Base-by-base conservation (phyloP, 2,888 invertebrate species). In the Erebia palarica region DNA sequence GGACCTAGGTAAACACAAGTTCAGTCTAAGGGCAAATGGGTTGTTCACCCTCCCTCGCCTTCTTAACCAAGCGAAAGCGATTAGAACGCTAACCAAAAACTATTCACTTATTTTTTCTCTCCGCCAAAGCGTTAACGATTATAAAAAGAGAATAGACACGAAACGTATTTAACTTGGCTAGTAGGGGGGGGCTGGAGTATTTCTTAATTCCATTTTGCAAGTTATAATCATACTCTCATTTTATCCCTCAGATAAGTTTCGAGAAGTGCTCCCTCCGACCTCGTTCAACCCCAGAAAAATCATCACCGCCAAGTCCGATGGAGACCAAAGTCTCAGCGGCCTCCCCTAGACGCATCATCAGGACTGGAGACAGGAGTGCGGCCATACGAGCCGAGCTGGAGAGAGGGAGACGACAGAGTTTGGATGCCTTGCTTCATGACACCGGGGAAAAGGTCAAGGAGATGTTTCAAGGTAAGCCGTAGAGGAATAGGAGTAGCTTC, bases 391-490 rank as follows among this genome's bases (percentile, higher is more conserved):
- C 86, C 0, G 88, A 88, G 72, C 71, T 88, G 63, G 87, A 87
- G 71, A 79, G 78, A 18, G 84, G 84, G 71, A 90, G 96, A 65
- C 89, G 97, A 36, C 97, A 96, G 85, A 97, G 97, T 75, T 88
- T 97, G 49, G 97, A 97, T 80, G 95, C 96, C 73, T 83, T 97
- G 36, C 94, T 97, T 82, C 95, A 95, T 51, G 96, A 96, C 76
- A 97, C 97, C 0, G 95, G 97, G 53, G 97, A 96, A 85, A 95
- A 96, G 81, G 96, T 97, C 74, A 97, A 97, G 86, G 97, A 97
- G 88, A 96, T 97, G 81, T 95, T 97, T 77, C 96, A 97, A 84
- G 96, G 97, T 82, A 92, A 93, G 80, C 75, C 1, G 13, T 10
- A 4, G 18, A 57, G 16, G 18, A 3, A 2, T 18, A 9, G 1